Evolutionary conservation across 1,140 invertebrate species (phyloP).

Genomic region (Psix sp.): DNA sequence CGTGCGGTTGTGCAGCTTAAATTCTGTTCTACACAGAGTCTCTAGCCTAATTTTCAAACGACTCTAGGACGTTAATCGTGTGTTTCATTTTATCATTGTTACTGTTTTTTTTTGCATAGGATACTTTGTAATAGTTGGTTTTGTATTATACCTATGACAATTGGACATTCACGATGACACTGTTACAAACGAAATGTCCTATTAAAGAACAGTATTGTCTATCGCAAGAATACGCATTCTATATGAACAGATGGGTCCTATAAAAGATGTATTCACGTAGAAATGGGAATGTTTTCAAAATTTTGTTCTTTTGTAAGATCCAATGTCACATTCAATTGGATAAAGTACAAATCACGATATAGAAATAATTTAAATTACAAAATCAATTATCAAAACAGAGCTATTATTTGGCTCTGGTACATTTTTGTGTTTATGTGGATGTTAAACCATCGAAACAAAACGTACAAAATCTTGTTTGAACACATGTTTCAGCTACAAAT

Average conservation of each 20-base stretch:
- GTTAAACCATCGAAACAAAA: neutral
- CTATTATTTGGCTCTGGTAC: slow-evolving; percentile 5
- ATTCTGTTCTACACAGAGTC: slow-evolving; percentile 22
- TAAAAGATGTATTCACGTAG: too few relatives aligned
- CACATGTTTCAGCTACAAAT: slow-evolving; percentile 1
- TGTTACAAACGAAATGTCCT: slow-evolving; percentile 38
- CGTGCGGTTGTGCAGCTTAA: slow-evolving; percentile 23
- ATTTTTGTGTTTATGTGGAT: neutral
- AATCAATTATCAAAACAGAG: too few relatives aligned
- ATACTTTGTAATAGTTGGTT: too few relatives aligned
- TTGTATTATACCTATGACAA: slow-evolving; percentile 33
- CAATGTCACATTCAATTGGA: too few relatives aligned
- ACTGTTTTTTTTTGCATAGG: slow-evolving; percentile 5
- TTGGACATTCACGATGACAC: slow-evolving; percentile 44
- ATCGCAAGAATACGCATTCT: slow-evolving; percentile 65
- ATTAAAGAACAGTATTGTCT: slow-evolving; percentile 70
- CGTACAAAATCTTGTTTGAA: slow-evolving; percentile 4
- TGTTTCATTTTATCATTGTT: slow-evolving; percentile 4
- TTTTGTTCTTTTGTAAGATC: neutral
- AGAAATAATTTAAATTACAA: too few relatives aligned
- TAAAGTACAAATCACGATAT: too few relatives aligned
- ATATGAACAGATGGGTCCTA: too few relatives aligned
- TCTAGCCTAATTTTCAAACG: slow-evolving; percentile 38
- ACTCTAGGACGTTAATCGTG: slow-evolving; percentile 22
- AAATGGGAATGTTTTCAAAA: too few relatives aligned